These are phyloP conservation scores for Magallana gigas DNA, from an alignment of 1,140 invertebrate species.

Conservation along the genomic window DNA sequence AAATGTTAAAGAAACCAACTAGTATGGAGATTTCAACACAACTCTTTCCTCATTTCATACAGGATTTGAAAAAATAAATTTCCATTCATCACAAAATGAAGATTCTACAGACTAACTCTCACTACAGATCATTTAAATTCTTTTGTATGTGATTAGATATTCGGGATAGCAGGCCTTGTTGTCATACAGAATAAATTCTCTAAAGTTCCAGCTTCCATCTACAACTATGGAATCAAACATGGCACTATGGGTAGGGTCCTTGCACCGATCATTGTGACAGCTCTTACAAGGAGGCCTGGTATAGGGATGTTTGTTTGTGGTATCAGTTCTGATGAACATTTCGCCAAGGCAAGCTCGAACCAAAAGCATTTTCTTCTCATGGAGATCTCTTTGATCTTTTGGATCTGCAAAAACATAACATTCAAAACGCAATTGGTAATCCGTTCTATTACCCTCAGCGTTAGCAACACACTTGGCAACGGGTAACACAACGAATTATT, in stretches of 20 bases:
- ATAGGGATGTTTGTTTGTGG: slow-evolving; percentile 37
- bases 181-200: slow-evolving; percentile 73
- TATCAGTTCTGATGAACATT: slow-evolving; percentile 47
- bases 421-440: too few relatives aligned
- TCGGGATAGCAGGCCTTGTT: slow-evolving; percentile 67
- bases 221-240: slow-evolving; percentile 68
- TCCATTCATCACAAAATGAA: too few relatives aligned
- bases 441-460: too few relatives aligned
- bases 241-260: slow-evolving; percentile 39
- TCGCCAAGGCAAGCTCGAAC: slow-evolving; percentile 58
- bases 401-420: background rate
- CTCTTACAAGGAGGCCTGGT: slow-evolving; percentile 57
- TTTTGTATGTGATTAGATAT: slow-evolving; percentile 70
- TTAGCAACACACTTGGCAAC: too few relatives aligned
- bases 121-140: slow-evolving; percentile 47
- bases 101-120: too few relatives aligned
- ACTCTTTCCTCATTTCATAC: too few relatives aligned
- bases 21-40: too few relatives aligned
- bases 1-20: too few relatives aligned
- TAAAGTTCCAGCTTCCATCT: slow-evolving; percentile 62
- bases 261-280: slow-evolving; percentile 55
- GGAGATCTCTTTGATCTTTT: slow-evolving; percentile 35
- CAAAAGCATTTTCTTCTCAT: slow-evolving; percentile 61
- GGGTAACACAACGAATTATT: too few relatives aligned
- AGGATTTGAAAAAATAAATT: too few relatives aligned